Evolutionary conservation across 1,140 invertebrate species (phyloP), one percentile per base, ranked within the genome.

Genomic region (Meloidogyne exigua): DNA sequence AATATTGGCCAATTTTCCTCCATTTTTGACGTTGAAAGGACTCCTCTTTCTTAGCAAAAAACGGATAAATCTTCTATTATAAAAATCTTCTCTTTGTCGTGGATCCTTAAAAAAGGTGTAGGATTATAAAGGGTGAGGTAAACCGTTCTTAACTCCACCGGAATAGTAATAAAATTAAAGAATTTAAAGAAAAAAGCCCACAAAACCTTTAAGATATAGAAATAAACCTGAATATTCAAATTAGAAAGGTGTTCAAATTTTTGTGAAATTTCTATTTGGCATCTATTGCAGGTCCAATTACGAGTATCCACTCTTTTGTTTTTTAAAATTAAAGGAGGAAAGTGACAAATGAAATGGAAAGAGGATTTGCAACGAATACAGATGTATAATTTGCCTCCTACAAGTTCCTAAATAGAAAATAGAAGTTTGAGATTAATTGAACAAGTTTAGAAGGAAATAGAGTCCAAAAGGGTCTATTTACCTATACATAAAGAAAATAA

Each of bases 241-340:
- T 64, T 0, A 26, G 23, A 7, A 73, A 25, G 15, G 15, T 65
- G 32, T 64, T 32, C 28, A 32, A 64, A 63, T 73, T 73, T 28
- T 67, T 67, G 36, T n/a, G 21, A 65, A 36, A 73, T 36, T 21
- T 73, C 71, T 0, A 65, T 73, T 73, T 73, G 57, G 57, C 71
- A 73, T 39, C 71, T 62, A 73, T 73, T 62, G 32, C 71, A 73
- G 5, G 25, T 65, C 71, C 71, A 73, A 73, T 73, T 62, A 13
- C 57, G 21, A 66, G 23, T 64, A 21, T 39, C 57, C 26, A 28
- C 44, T 26, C 65, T 73, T 42, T 63, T 57, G 2, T 12, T 63
- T 4, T 49, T 73, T 9, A 73, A 39, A 1, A 65, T 28, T 13
- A 73, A 21, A 21, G 71, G n/a, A 21, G 71, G 71, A 64, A 63